Conservation (phyloP, 2,888 invertebrate species). For the Drosophila koepferae region DNA sequence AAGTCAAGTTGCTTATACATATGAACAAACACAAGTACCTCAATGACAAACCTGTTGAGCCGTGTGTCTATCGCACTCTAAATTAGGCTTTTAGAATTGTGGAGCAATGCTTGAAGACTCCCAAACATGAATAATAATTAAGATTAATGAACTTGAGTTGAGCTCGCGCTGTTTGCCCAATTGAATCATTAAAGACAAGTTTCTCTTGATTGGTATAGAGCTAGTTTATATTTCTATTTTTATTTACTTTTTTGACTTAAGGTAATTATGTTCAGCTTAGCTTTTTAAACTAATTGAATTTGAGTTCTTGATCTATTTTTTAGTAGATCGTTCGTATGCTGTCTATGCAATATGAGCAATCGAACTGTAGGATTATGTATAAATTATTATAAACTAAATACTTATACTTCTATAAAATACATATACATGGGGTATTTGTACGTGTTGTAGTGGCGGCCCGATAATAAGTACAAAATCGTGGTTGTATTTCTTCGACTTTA, state of each 20-base stretch:
- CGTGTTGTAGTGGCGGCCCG: too few relatives aligned
- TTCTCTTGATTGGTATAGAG: slow-evolving; percentile 20
- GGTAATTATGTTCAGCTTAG: slow-evolving; percentile 32
- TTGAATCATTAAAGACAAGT: slow-evolving; percentile 33
- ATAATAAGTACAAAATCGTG: too few relatives aligned
- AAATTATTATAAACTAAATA: too few relatives aligned
- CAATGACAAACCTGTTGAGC: slow-evolving; percentile 15
- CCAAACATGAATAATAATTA: slow-evolving; percentile 32
- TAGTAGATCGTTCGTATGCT: not conserved
- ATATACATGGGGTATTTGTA: too few relatives aligned
- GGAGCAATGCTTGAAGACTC: not conserved
- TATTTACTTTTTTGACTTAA: not conserved
- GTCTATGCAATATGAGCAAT: not conserved
- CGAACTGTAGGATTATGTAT: not conserved
- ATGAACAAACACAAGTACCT: not conserved
- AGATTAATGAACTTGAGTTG: slow-evolving; percentile 42
- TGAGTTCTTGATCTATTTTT: not conserved
- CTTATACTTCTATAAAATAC: too few relatives aligned
- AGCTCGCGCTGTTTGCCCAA: slow-evolving; percentile 20
- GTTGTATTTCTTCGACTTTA: too few relatives aligned
- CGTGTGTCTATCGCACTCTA: slow-evolving; percentile 9
- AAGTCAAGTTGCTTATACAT: not conserved
- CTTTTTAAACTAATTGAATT: slow-evolving; percentile 1
- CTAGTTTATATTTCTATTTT: slow-evolving; percentile 16
- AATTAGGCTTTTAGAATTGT: slow-evolving; percentile 10